A percentile compares a stretch with the other conserved stretches of the same genome.
Conservation (phyloP, 2,113 vertebrate genomes). For the Trinectes maculatus region DNA sequence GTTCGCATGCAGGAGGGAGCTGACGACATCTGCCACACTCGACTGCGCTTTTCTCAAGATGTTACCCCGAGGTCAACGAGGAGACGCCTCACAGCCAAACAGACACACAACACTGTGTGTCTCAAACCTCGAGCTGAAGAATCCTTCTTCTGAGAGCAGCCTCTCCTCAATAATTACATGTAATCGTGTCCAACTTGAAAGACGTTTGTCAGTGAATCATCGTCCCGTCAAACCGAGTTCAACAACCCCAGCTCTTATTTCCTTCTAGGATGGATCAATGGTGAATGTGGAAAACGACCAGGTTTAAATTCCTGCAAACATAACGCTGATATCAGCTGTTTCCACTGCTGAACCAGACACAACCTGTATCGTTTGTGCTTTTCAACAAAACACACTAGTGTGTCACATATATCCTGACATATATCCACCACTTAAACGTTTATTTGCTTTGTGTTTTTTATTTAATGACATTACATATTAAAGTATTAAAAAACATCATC, state of each 20-base stretch:
- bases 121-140: conserved; percentile 22
- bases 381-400: too few relatives aligned
- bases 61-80: conserved; percentile 25
- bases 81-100: background rate
- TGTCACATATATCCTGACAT: too few relatives aligned
- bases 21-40: background rate
- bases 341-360: too few relatives aligned
- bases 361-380: too few relatives aligned
- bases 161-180: conserved; percentile 44
- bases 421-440: conserved; percentile 28
- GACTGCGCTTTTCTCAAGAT: conserved; percentile 21
- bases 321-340: too few relatives aligned
- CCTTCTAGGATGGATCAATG: too few relatives aligned
- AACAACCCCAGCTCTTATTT: too few relatives aligned
- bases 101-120: background rate
- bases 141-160: conserved; percentile 33
- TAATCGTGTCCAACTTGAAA: conserved; percentile 44
- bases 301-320: too few relatives aligned
- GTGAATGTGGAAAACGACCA: too few relatives aligned
- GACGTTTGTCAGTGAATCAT: conserved; percentile 31
- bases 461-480: conserved; percentile 35
- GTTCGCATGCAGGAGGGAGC: background rate
- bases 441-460: conserved; percentile 23
- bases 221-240: too few relatives aligned
- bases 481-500: conserved; percentile 41